Evolutionary conservation across 2,888 invertebrate genomes (phyloP).

Genomic region (Dascillus cervinus): DNA sequence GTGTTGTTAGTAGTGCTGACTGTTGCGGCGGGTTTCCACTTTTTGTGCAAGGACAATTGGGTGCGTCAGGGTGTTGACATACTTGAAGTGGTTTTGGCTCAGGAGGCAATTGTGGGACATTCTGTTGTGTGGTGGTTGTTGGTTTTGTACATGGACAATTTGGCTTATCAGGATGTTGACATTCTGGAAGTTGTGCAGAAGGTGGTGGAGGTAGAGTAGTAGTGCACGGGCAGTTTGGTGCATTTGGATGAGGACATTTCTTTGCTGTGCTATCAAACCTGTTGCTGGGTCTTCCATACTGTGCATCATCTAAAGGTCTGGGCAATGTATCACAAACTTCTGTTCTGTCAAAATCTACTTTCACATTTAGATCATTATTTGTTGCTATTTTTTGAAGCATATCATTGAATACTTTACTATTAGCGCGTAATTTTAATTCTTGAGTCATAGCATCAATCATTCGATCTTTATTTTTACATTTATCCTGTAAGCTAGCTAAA

Average conservation of each 20-base stretch:
- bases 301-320: conserved; percentile 9
- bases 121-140: not conserved
- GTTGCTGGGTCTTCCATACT: conserved; percentile 8
- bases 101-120: not conserved
- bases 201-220: not conserved
- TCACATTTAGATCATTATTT: conserved; percentile 1
- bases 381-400: conserved; percentile 13
- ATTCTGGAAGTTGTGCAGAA: not conserved
- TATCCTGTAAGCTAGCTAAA: conserved; percentile 29
- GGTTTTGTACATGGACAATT: conserved; percentile 1
- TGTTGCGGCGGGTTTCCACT: not conserved
- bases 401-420: conserved; percentile 15
- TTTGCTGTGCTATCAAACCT: not conserved
- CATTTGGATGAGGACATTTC: conserved; percentile 2
- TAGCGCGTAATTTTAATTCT: conserved; percentile 27
- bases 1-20: not conserved
- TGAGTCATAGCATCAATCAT: conserved; percentile 34
- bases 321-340: conserved; percentile 11
- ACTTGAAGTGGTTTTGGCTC: not conserved
- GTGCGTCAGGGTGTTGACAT: conserved; percentile 1
- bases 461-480: conserved; percentile 34
- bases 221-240: conserved; percentile 1
- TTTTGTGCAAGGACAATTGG: conserved; percentile 3
- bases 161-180: conserved; percentile 4
- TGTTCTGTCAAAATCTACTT: conserved; percentile 10